Evolutionary conservation across 2,888 invertebrate species (phyloP), one percentile per base, ranked within the genome.

Genomic region (Athrips mouffetella): DNA sequence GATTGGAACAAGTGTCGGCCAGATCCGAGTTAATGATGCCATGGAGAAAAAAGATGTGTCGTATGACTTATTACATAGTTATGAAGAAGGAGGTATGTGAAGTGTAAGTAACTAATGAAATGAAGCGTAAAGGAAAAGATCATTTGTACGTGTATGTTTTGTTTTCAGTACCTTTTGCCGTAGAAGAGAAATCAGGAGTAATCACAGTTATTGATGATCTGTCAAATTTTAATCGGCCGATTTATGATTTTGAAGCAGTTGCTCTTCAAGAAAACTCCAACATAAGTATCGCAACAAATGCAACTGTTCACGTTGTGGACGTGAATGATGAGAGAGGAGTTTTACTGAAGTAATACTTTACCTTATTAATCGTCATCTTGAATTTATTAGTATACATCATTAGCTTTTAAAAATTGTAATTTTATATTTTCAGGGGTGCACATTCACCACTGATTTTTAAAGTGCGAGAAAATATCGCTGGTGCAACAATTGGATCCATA

Each of bases 171-270:
- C 97, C 97, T 3, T 96, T 97, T 78, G 96, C 95, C 2, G 95
- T 97, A 18, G 96, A 96, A 82, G 96, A 96, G 72, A 89, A 92
- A 52, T 94, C 95, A 0, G 97, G 97, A 3, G 94, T 95, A 0
- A 95, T 97, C 40, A 96, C 95, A 1, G 95, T 97, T 0, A 93
- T 96, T 49, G 92, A 94, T 25, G 92, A 93, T 51, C 80, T 96
- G 33, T 82, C 91, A 0, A 92, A 93, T 59, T 96, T 91, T 66
- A 89, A 91, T 18, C 81, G 92, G 25, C 89, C 91, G 2, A 76
- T 91, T 29, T 97, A 94, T 66, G 92, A 94, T 54, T 95, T 97
- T 64, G 95, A 96, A 81, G 94, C 95, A 0, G 92, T 95, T 5
- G 96, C 95, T 0, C 92, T 92, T 1, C 90, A 91, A 76, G 90